A percentile compares a stretch with the other conserved stretches of the same genome.
phyloP scores from a whole-genome alignment of 1,140 invertebrate genomes.

The Diorhabda carinulata region DNA sequence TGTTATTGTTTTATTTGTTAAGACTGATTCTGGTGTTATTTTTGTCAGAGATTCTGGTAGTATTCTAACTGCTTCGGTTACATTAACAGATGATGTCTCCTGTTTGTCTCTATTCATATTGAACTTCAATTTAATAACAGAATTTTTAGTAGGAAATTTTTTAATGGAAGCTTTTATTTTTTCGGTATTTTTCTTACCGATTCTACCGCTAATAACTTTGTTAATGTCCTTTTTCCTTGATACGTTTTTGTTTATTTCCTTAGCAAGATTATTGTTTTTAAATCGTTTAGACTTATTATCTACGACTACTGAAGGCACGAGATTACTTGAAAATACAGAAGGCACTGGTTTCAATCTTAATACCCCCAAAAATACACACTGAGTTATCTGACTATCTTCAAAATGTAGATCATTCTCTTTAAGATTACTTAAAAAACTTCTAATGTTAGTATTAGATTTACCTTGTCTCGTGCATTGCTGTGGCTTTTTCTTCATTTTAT shows the following conservation, averaged over 20 bases:
- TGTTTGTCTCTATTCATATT: conserved; percentile 9
- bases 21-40: neutral
- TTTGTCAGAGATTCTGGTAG: neutral
- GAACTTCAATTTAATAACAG: conserved; percentile 12
- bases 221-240: conserved; percentile 13
- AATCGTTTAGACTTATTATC: conserved; percentile 11
- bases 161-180: conserved; percentile 16
- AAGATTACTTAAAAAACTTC: conserved; percentile 18
- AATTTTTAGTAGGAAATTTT: conserved; percentile 14
- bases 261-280: conserved; percentile 17
- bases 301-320: conserved; percentile 4
- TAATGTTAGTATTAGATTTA: conserved; percentile 15
- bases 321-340: conserved; percentile 18
- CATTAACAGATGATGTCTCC: neutral
- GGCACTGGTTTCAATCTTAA: conserved; percentile 26
- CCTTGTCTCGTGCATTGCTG: conserved; percentile 10
- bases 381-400: conserved; percentile 22
- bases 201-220: conserved; percentile 15
- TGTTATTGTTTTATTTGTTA: conserved; percentile 1
- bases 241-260: conserved; percentile 13
- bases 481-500: conserved; percentile 21
- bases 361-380: conserved; percentile 24
- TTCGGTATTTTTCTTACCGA: conserved; percentile 12
- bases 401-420: conserved; percentile 22
- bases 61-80: neutral